phyloP scores from a whole-genome alignment of 2,113 vertebrate species.

The Anhinga rufa region DNA sequence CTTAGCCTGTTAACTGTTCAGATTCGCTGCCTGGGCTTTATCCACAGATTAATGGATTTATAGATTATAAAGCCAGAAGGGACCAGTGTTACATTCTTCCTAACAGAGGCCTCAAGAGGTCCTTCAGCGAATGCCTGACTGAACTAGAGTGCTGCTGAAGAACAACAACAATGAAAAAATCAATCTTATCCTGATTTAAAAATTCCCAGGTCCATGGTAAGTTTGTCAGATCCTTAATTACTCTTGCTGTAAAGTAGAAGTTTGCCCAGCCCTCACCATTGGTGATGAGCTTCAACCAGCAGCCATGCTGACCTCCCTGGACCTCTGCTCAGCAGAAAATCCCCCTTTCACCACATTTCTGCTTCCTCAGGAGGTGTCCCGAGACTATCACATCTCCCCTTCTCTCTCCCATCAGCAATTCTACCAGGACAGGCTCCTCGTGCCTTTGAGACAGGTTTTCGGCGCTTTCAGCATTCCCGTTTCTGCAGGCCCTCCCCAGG shows the following conservation, averaged over 20 bases:
- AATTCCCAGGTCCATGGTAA: neutral
- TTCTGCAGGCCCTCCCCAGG: neutral
- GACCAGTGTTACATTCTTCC: neutral
- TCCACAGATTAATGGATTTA: neutral
- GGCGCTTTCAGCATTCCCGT: neutral
- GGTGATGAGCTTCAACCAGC: neutral
- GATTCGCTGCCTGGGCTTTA: neutral
- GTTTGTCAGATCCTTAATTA: neutral
- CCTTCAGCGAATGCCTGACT: neutral
- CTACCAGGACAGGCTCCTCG: neutral
- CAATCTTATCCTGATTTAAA: neutral
- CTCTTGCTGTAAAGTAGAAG: neutral
- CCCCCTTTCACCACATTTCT: neutral
- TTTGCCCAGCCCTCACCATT: accelerated
- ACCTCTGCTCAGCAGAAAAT: neutral
- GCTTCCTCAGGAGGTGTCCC: neutral
- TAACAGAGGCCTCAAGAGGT: neutral
- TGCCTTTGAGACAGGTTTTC: accelerated
- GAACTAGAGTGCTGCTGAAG: neutral
- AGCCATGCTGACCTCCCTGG: accelerated
- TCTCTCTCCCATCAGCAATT: neutral
- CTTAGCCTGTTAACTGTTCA: neutral
- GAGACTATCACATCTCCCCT: neutral
- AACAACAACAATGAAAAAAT: neutral
- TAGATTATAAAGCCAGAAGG: neutral